phyloP scores from a whole-genome alignment of 2,113 vertebrate genomes.

The Calyptommatus sinebrachiatus region DNA sequence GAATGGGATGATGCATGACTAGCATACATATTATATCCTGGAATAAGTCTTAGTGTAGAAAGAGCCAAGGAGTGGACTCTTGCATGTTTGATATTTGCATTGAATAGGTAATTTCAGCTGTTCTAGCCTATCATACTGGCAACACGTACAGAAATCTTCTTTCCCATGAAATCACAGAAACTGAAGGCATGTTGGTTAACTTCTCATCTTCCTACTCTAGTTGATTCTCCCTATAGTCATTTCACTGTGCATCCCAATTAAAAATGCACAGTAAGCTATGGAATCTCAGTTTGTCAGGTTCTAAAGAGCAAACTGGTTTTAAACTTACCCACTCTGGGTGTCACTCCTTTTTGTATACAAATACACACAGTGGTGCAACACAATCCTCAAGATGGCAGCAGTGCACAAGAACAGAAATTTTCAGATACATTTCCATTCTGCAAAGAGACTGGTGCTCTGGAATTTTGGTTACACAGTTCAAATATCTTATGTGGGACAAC shows the following conservation, averaged over 20 bases:
- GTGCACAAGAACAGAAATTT: slow-evolving; percentile 2
- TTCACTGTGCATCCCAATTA: neutral
- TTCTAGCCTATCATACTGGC: no score
- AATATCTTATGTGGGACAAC: neutral
- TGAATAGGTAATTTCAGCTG: no score
- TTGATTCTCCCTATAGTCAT: no score
- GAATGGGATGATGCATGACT: no score
- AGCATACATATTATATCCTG: no score
- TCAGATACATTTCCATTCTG: neutral
- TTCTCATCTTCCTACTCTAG: no score
- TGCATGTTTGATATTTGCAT: no score
- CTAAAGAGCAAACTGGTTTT: neutral
- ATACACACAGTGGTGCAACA: neutral
- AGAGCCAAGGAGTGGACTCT: no score
- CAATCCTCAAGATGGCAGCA: slow-evolving; percentile 31
- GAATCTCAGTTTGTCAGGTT: neutral
- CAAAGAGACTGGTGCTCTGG: neutral
- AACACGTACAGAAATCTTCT: no score
- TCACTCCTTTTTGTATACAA: neutral
- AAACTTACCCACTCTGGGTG: neutral
- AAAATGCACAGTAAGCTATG: neutral
- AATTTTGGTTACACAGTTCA: neutral
- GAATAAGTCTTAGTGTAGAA: no score
- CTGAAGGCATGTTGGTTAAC: no score
- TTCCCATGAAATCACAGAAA: no score